Conservation (phyloP, 2,888 invertebrate species). For the Ariolimax columbianus region DNA sequence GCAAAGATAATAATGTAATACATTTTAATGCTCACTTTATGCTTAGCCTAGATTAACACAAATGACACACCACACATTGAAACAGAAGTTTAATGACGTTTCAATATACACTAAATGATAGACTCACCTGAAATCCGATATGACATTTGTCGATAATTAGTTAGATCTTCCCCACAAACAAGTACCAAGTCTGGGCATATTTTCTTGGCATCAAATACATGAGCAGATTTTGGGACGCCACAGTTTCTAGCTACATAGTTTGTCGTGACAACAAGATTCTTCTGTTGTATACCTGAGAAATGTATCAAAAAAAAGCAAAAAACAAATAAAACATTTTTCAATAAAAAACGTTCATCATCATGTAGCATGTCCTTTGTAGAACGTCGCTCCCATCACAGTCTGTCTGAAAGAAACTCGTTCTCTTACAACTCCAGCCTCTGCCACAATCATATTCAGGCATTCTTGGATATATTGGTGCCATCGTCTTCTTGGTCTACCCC, state of each 20-base stretch:
- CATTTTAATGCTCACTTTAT: too few relatives aligned
- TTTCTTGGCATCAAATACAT: constrained; percentile 86
- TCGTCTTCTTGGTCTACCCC: too few relatives aligned
- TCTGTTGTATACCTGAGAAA: constrained; percentile 86
- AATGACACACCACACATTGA: too few relatives aligned
- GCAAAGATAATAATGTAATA: too few relatives aligned
- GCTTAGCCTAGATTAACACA: too few relatives aligned
- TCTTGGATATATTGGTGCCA: too few relatives aligned
- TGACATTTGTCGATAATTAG: constrained; percentile 88
- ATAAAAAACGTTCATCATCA: too few relatives aligned
- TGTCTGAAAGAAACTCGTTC: too few relatives aligned
- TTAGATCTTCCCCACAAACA: constrained; percentile 90
- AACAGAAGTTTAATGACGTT: background rate
- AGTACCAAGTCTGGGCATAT: constrained; percentile 87
- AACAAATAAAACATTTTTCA: background rate
- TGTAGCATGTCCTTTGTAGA: too few relatives aligned
- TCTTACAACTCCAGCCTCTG: too few relatives aligned
- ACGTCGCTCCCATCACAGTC: too few relatives aligned
- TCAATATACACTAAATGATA: background rate
- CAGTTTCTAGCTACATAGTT: constrained; percentile 88
- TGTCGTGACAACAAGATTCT: constrained; percentile 89
- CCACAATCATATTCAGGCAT: too few relatives aligned
- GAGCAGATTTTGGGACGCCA: constrained; percentile 89
- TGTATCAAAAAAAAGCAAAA: background rate
- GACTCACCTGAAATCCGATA: constrained; percentile 84